Evolutionary conservation across 2,888 invertebrate genomes (phyloP).

Genomic region (Lasius platythorax): DNA sequence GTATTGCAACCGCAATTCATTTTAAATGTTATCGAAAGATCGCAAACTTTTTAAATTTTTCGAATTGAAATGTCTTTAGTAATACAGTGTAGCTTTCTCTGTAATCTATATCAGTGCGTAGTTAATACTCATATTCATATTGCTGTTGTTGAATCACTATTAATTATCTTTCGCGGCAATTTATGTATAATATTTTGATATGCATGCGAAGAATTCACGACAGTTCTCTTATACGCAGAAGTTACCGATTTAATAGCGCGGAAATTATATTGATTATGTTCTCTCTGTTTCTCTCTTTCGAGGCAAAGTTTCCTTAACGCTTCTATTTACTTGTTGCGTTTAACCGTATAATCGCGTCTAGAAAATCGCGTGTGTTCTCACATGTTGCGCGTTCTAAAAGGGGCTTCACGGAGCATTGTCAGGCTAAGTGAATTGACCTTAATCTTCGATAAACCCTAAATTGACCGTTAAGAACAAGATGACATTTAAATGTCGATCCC

Average conservation of each 20-base stretch:
- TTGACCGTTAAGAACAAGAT: background rate
- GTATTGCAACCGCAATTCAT: background rate
- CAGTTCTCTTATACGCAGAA: background rate
- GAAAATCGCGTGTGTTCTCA: slow-evolving; percentile 2
- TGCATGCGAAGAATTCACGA: background rate
- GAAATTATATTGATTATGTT: background rate
- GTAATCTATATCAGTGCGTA: background rate
- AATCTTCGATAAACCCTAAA: background rate
- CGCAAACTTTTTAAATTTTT: background rate
- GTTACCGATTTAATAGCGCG: background rate
- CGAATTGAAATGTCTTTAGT: background rate
- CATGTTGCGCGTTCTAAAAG: slow-evolving; percentile 12
- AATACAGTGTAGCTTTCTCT: background rate
- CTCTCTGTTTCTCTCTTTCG: background rate
- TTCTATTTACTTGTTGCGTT: slow-evolving; percentile 29
- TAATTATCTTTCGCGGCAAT: background rate
- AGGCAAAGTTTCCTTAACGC: background rate
- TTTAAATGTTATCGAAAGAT: background rate
- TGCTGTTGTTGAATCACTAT: background rate
- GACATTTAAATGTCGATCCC: background rate
- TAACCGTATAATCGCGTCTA: slow-evolving; percentile 25
- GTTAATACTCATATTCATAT: background rate
- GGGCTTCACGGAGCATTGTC: background rate
- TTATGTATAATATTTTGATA: background rate
- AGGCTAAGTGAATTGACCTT: background rate